Percentiles rank a stretch among this genome's conserved stretches.
These are phyloP conservation scores for Amphiura filiformis DNA, from an alignment of 35 echinoderm and acorn worm species.

Conservation along the genomic window DNA sequence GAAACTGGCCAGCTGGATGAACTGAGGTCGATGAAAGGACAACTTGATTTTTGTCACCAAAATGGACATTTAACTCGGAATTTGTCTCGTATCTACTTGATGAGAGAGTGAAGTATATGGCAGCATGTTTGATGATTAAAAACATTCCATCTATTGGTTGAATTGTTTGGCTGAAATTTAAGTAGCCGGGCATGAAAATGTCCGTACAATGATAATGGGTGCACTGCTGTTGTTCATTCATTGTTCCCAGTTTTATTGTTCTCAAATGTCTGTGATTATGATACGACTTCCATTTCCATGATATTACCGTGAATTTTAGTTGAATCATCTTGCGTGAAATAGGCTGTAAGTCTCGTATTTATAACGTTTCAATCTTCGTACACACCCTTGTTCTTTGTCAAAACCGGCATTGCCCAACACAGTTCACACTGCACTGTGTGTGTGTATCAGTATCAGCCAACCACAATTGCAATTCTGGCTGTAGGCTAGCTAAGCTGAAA, in stretches of 20 bases:
- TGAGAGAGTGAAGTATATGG: neutral
- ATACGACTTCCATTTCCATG: neutral
- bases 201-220: neutral
- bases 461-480: too few species aligned
- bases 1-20: slow-evolving; percentile 3
- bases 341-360: too few species aligned
- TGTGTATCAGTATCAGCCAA: too few species aligned
- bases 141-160: neutral
- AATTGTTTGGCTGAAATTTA: neutral
- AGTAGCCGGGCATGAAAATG: neutral
- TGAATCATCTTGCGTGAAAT: too few species aligned
- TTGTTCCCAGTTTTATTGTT: slow-evolving; percentile 7
- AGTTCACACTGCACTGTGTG: too few species aligned
- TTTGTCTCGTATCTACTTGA: neutral
- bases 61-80: neutral
- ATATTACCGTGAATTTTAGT: neutral
- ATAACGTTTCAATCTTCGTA: too few species aligned
- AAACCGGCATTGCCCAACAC: too few species aligned
- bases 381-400: too few species aligned
- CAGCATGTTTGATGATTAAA: neutral
- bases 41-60: neutral
- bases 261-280: neutral
- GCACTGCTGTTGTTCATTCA: neutral
- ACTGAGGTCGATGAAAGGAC: neutral
- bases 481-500: too few species aligned